Percentiles rank a stretch among this genome's conserved stretches.
phyloP scores from a whole-genome alignment of 2,888 invertebrate species.

The Netelia inedita region DNA sequence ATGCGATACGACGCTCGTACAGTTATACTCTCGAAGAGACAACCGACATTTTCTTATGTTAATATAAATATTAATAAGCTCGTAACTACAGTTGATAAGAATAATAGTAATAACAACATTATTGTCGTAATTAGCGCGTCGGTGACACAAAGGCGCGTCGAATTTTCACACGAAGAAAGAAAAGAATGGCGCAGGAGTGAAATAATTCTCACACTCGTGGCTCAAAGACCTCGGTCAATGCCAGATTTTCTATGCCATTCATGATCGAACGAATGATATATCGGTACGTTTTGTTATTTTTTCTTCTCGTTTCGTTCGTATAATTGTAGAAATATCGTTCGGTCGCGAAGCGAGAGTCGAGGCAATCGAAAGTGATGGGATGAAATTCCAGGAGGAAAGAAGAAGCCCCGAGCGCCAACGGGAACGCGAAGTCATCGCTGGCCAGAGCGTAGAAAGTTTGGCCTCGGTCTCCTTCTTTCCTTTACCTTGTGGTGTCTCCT shows the following conservation, averaged over 20 bases:
- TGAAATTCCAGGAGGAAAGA: slow-evolving; percentile 35
- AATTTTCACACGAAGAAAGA: slow-evolving; percentile 16
- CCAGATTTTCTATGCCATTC: slow-evolving; percentile 67
- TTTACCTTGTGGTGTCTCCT: not conserved
- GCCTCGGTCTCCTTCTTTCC: slow-evolving; percentile 2
- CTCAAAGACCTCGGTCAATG: slow-evolving; percentile 77
- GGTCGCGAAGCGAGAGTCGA: not conserved
- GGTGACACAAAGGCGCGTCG: not conserved
- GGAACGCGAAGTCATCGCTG: slow-evolving; percentile 1
- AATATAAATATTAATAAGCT: no score
- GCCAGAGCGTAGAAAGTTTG: not conserved
- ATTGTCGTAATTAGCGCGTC: not conserved
- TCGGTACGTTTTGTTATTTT: no score
- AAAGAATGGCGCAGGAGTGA: not conserved
- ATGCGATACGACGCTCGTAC: not conserved
- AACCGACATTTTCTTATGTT: not conserved
- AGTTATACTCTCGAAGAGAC: not conserved
- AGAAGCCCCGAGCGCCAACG: not conserved
- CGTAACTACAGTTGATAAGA: no score
- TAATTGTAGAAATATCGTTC: not conserved
- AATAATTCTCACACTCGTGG: slow-evolving; percentile 10
- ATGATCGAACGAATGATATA: no score
- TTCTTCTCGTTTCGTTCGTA: not conserved
- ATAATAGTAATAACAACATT: no score
- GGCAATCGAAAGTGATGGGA: slow-evolving; percentile 51